phyloP scores from a whole-genome alignment of 2,888 invertebrate genomes.

The Crocallis elinguaria region DNA sequence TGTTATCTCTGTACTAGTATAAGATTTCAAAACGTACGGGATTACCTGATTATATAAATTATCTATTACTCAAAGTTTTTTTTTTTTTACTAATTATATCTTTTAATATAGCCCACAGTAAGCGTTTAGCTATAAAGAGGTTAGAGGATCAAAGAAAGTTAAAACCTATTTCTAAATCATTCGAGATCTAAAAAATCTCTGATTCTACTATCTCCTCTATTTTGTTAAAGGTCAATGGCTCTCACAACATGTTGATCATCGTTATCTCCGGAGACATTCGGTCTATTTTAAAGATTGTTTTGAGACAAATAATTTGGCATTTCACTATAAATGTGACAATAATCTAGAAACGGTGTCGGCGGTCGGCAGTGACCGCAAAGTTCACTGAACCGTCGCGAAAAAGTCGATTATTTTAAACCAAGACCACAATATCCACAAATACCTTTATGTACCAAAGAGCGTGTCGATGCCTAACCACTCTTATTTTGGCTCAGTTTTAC shows the following conservation, averaged over 20 bases:
- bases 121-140: background rate
- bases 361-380: slow-evolving; percentile 58
- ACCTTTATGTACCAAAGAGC: slow-evolving; percentile 7
- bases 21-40: too few species aligned
- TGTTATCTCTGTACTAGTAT: too few species aligned
- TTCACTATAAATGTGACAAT: slow-evolving; percentile 44
- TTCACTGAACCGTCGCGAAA: slow-evolving; percentile 62
- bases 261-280: slow-evolving; percentile 6
- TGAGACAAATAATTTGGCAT: slow-evolving; percentile 33
- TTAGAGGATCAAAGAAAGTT: background rate
- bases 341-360: slow-evolving; percentile 47
- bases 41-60: too few species aligned
- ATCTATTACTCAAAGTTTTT: too few species aligned
- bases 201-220: slow-evolving; percentile 1
- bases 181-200: background rate
- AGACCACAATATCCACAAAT: slow-evolving; percentile 33
- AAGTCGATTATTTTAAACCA: slow-evolving; percentile 50
- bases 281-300: slow-evolving; percentile 34
- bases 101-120: background rate
- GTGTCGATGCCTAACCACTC: slow-evolving; percentile 9
- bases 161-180: background rate
- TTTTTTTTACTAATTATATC: background rate
- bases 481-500: slow-evolving; percentile 34
- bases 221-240: slow-evolving; percentile 8
- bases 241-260: background rate